Conservation (phyloP, 2,113 vertebrate genomes). For the Ciconia boyciana region DNA sequence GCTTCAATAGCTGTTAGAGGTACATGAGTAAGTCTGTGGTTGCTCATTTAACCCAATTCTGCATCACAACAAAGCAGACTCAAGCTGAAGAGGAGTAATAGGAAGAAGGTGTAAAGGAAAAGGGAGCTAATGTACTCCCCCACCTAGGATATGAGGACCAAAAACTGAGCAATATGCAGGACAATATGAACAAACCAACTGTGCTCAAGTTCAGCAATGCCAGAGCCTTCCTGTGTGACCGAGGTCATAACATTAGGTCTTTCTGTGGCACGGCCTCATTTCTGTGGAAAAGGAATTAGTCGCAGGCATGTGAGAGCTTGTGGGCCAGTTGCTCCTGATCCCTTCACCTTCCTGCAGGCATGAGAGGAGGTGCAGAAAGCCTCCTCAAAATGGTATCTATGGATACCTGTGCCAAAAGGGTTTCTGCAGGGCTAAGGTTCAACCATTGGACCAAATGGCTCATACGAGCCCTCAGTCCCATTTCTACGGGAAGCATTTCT, state of each 20-base stretch:
- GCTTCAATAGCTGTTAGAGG: neutral
- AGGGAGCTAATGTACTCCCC: neutral
- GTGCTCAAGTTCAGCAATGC: neutral
- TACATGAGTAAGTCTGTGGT: neutral
- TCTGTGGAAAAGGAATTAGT: neutral
- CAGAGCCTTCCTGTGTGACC: neutral
- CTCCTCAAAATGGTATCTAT: neutral
- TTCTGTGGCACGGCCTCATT: neutral
- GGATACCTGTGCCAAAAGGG: neutral
- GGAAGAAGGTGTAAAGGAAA: neutral
- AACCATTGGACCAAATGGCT: neutral
- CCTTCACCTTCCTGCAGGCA: neutral
- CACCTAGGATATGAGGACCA: neutral
- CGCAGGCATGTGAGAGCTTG: neutral
- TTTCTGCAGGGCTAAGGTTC: neutral
- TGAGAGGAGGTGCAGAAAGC: neutral
- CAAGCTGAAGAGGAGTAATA: neutral
- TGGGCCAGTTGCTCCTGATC: neutral
- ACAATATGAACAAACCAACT: neutral
- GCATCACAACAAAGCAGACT: neutral
- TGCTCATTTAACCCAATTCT: neutral
- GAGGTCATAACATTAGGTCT: neutral
- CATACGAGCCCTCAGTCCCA: accelerated
- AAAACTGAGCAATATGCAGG: neutral
- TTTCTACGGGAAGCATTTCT: neutral